These are phyloP conservation scores for Anhinga rufa DNA, from an alignment of 2,113 vertebrate species.

Conservation along the genomic window DNA sequence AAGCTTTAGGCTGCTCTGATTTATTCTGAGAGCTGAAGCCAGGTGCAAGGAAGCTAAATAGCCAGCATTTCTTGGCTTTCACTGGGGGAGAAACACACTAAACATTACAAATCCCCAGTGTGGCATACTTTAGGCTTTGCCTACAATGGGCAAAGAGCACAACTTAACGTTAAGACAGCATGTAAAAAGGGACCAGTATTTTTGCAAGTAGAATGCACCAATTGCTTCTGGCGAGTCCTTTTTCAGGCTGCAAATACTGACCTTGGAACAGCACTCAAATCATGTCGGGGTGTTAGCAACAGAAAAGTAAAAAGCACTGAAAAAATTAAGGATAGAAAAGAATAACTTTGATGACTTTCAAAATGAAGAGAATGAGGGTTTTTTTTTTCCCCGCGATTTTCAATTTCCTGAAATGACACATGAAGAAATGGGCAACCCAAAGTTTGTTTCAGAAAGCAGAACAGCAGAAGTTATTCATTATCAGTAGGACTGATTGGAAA, in stretches of 20 bases:
- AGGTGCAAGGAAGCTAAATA: constrained; percentile 17
- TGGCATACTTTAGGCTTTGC: background rate
- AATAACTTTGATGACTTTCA: background rate
- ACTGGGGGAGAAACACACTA: background rate
- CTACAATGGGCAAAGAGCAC: background rate
- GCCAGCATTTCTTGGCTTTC: background rate
- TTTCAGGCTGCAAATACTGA: background rate
- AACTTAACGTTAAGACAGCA: background rate
- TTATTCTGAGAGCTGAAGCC: constrained; percentile 5
- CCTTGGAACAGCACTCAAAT: background rate
- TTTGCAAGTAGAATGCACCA: background rate
- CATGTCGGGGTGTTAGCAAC: background rate
- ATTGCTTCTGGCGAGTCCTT: background rate
- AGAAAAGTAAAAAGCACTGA: background rate
- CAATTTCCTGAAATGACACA: background rate
- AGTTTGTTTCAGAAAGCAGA: background rate
- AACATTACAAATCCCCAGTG: background rate
- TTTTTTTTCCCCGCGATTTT: background rate
- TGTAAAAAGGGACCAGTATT: background rate
- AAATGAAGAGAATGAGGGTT: background rate
- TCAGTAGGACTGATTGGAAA: background rate
- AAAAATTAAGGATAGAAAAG: background rate
- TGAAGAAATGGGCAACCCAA: background rate
- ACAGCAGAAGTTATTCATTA: background rate
- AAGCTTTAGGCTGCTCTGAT: constrained; percentile 6